A percentile compares a stretch with the other conserved stretches of the same genome.
Evolutionary conservation across 2,888 invertebrate species (phyloP).

Genomic region (Therioaphis trifolii): DNA sequence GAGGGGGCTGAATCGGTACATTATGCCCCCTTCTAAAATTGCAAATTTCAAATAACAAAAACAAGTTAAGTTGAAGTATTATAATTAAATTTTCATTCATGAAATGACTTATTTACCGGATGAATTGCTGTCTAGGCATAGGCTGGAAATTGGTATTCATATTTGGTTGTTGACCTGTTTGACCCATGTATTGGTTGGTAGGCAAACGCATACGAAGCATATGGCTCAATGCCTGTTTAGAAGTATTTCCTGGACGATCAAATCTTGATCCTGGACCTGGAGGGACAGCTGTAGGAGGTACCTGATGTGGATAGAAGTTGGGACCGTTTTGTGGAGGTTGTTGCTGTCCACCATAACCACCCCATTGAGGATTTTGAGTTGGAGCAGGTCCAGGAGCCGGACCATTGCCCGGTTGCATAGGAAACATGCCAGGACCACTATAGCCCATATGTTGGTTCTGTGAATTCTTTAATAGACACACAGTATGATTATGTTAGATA

Average conservation of each 20-base stretch:
- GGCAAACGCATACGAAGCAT: slow-evolving; percentile 85
- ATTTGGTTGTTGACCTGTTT: slow-evolving; percentile 66
- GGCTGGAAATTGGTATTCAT: slow-evolving; percentile 69
- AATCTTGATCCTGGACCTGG: slow-evolving; percentile 68
- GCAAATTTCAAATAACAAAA: not conserved
- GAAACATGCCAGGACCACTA: slow-evolving; percentile 63
- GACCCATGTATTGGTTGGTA: slow-evolving; percentile 70
- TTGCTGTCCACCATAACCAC: slow-evolving; percentile 69
- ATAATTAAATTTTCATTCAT: not conserved
- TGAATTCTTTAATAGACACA: slow-evolving; percentile 51
- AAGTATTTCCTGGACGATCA: slow-evolving; percentile 73
- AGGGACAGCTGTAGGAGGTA: slow-evolving; percentile 65
- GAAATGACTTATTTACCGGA: slow-evolving; percentile 67
- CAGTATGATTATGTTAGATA: not conserved
- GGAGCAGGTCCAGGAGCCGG: slow-evolving; percentile 67
- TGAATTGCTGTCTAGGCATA: slow-evolving; percentile 70
- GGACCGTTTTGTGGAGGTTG: slow-evolving; percentile 69
- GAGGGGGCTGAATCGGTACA: slow-evolving; percentile 69
- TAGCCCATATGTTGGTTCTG: slow-evolving; percentile 63
- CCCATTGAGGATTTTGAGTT: slow-evolving; percentile 66
- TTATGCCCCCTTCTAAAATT: slow-evolving; percentile 65
- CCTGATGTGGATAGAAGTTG: slow-evolving; percentile 68
- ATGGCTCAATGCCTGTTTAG: slow-evolving; percentile 86
- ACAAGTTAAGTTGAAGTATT: not conserved
- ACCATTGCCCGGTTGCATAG: slow-evolving; percentile 63